phyloP scores from a whole-genome alignment of 1,140 invertebrate genomes.

The Panagrolaimus sp. region DNA sequence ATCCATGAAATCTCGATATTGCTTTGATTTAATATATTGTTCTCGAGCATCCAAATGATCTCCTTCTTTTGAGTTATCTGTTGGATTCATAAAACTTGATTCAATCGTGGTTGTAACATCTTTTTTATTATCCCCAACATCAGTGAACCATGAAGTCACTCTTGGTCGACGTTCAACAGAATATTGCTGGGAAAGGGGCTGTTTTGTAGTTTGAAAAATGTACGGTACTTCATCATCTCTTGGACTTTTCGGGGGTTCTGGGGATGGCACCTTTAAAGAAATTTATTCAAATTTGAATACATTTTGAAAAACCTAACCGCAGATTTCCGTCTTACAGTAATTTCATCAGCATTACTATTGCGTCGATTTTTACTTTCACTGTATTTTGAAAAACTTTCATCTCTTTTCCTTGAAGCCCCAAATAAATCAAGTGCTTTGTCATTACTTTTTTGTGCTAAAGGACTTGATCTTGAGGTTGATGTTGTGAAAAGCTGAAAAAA shows the following conservation, averaged over 20 bases:
- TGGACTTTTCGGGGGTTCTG: neutral
- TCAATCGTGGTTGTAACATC: neutral
- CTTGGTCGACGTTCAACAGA: neutral
- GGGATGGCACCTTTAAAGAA: neutral
- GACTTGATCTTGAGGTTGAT: neutral
- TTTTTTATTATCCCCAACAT: neutral
- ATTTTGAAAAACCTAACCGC: neutral
- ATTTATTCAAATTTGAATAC: neutral
- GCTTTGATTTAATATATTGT: conserved; percentile 9
- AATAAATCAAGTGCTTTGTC: no score
- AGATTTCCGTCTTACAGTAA: conserved; percentile 1
- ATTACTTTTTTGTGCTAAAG: neutral
- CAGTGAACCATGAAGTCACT: conserved; percentile 8
- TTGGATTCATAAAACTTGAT: neutral
- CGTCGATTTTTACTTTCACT: no score
- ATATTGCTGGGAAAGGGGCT: neutral
- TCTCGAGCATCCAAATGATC: neutral
- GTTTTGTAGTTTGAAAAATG: neutral
- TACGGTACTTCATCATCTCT: neutral
- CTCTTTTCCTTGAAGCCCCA: no score
- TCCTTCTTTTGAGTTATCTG: neutral
- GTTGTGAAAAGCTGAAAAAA: conserved; percentile 11
- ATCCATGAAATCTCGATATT: conserved; percentile 17
- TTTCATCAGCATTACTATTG: neutral
- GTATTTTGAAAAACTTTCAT: no score